phyloP scores from a whole-genome alignment of 2,113 vertebrate genomes.

The Microcebus griseorufus region DNA sequence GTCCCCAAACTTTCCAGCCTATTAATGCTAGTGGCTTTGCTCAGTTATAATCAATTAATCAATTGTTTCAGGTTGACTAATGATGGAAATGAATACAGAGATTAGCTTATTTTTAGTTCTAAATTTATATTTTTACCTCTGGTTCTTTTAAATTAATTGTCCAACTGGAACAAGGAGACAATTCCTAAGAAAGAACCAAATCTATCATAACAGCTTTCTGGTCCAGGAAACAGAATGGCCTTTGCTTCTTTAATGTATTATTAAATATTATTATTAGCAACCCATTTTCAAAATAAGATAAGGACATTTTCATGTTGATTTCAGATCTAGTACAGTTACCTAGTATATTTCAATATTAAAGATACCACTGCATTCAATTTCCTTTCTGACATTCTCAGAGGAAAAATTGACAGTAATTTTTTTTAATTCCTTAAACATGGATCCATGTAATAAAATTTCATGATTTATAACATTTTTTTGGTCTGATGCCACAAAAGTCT shows the following conservation, averaged over 20 bases:
- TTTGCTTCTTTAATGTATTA: constrained; percentile 11
- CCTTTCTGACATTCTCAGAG: constrained; percentile 45
- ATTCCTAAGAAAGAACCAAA: background rate
- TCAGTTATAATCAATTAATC: constrained; percentile 4
- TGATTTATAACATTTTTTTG: constrained; percentile 27
- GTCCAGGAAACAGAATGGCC: background rate
- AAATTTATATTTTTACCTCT: constrained; percentile 39
- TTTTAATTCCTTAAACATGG: constrained; percentile 7
- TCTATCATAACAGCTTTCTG: background rate
- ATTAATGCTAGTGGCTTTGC: background rate
- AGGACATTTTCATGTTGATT: background rate
- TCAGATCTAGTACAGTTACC: constrained; percentile 18
- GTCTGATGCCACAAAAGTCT: constrained; percentile 22
- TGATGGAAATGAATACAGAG: background rate
- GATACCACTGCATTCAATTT: constrained; percentile 49
- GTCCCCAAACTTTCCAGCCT: background rate
- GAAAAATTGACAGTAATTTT: constrained; percentile 40
- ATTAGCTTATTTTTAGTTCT: constrained; percentile 35
- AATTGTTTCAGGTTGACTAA: constrained; percentile 32
- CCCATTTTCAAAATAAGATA: constrained; percentile 23
- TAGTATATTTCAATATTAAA: constrained; percentile 12
- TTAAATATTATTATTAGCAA: background rate
- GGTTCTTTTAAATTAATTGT: constrained; percentile 9
- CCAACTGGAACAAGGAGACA: constrained; percentile 22
- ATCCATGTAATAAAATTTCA: constrained; percentile 43